phyloP scores from a whole-genome alignment of 2,113 vertebrate genomes.

The Thamnaconus septentrionalis region DNA sequence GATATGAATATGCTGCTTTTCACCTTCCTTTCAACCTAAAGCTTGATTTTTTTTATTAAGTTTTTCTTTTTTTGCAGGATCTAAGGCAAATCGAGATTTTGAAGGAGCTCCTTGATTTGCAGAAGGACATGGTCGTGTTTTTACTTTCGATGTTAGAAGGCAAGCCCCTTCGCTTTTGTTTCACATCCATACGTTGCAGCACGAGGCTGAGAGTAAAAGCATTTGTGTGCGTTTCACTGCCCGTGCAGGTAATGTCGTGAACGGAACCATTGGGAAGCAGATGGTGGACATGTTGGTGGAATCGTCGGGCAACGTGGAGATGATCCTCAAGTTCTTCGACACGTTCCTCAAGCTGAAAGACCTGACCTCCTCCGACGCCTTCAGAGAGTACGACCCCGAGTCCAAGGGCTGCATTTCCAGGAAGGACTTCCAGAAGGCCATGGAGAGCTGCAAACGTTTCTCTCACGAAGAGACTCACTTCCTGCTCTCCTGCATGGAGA shows the following conservation, averaged over 20 bases:
- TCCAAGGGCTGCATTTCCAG: slow-evolving; percentile 87
- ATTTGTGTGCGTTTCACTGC: background rate
- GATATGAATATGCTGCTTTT: background rate
- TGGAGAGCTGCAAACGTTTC: slow-evolving; percentile 91
- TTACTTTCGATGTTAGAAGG: slow-evolving; percentile 96
- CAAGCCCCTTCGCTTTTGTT: slow-evolving; percentile 43
- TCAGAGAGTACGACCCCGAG: slow-evolving; percentile 90
- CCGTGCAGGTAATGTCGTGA: slow-evolving; percentile 88
- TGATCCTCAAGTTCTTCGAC: slow-evolving; percentile 96
- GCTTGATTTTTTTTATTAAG: slow-evolving; percentile 8
- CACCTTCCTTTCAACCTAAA: background rate
- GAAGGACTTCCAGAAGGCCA: slow-evolving; percentile 92
- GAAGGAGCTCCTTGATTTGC: slow-evolving; percentile 94
- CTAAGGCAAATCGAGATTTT: slow-evolving; percentile 91
- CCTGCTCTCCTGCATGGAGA: slow-evolving; percentile 86
- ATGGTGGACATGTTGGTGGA: slow-evolving; percentile 99
- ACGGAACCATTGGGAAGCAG: slow-evolving; percentile 95
- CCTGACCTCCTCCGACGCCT: slow-evolving; percentile 88
- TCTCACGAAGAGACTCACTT: slow-evolving; percentile 87
- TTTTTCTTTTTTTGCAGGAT: slow-evolving; percentile 80
- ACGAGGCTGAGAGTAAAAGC: background rate
- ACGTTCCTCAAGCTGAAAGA: slow-evolving; percentile 97
- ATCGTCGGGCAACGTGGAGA: slow-evolving; percentile 91
- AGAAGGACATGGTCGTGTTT: slow-evolving; percentile 98
- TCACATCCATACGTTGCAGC: background rate